Percentiles rank a stretch among this genome's conserved stretches.
These are phyloP conservation scores for Platynereis dumerilii DNA, from an alignment of 2,888 invertebrate genomes.

Conservation along the genomic window DNA sequence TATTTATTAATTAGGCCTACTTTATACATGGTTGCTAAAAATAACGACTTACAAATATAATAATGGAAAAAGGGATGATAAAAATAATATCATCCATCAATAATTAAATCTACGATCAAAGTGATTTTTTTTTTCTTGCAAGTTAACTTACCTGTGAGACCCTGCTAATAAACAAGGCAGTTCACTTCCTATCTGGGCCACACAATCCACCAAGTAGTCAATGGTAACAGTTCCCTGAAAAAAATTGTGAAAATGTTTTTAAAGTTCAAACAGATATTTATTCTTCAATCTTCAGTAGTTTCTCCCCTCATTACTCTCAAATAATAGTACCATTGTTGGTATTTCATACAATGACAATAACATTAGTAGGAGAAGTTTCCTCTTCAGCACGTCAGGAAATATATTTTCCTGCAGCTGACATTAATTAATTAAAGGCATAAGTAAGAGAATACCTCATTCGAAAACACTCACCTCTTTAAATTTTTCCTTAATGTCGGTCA, in stretches of 20 bases:
- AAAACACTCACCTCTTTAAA: neutral
- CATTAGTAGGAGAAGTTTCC: no score
- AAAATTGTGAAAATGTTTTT: neutral
- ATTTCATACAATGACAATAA: no score
- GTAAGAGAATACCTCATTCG: neutral
- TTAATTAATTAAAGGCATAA: neutral
- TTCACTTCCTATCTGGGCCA: neutral
- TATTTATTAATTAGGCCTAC: no score
- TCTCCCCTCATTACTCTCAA: neutral
- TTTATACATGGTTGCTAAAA: no score
- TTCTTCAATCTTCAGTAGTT: neutral
- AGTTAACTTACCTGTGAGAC: slow-evolving; percentile 7
- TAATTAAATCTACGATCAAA: no score
- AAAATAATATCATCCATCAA: no score
- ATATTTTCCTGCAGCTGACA: no score
- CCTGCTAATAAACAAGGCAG: slow-evolving; percentile 9
- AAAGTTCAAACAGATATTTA: neutral
- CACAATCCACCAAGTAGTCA: slow-evolving; percentile 19
- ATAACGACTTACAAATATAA: no score
- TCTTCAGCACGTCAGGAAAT: no score
- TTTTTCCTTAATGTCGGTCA: slow-evolving; percentile 13
- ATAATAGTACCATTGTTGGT: no score
- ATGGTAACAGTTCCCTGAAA: slow-evolving; percentile 5
- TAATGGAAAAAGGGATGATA: no score
- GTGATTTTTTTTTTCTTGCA: no score